Evolutionary conservation across 2,888 invertebrate species (phyloP).

Genomic region (Drosophila kambysellisi): DNA sequence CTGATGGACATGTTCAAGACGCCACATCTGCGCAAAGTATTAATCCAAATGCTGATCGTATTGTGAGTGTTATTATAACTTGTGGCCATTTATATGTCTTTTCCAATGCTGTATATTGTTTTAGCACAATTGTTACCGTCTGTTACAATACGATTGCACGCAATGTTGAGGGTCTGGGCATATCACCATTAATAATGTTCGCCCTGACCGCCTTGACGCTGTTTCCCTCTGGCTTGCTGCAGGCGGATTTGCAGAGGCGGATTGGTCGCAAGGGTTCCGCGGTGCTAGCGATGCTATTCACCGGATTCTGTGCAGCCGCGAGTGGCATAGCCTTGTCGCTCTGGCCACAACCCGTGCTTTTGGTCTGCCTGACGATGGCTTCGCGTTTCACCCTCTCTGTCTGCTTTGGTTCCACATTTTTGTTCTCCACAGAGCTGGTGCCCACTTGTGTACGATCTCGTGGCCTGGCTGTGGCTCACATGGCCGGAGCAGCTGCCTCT

Average conservation of each 20-base stretch:
- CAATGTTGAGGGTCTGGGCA: constrained; percentile 86
- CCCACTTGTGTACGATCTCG: constrained; percentile 88
- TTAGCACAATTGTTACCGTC: constrained; percentile 86
- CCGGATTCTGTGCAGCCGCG: constrained; percentile 85
- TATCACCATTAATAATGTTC: constrained; percentile 86
- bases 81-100: neutral
- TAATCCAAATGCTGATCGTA: constrained; percentile 86
- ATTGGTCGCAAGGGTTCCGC: constrained; percentile 86
- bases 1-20: constrained; percentile 85
- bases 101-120: constrained; percentile 3
- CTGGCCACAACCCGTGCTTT: constrained; percentile 69
- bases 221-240: constrained; percentile 85
- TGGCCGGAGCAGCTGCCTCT: constrained; percentile 87
- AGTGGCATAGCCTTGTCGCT: constrained; percentile 85
- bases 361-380: constrained; percentile 85
- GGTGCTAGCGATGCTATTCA: constrained; percentile 85
- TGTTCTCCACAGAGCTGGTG: constrained; percentile 88
- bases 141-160: constrained; percentile 87
- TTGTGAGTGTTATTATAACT: constrained; percentile 85
- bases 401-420: constrained; percentile 87
- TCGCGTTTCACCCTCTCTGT: constrained; percentile 87
- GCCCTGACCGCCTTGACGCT: constrained; percentile 86
- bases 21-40: constrained; percentile 86
- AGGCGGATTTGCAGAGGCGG: constrained; percentile 72
- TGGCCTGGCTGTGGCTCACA: constrained; percentile 87